Evolutionary conservation across 2,797 vertebrate genomes (phyloP), one percentile per base, ranked within the genome.

Genomic region (Coccyzus lansbergi): DNA sequence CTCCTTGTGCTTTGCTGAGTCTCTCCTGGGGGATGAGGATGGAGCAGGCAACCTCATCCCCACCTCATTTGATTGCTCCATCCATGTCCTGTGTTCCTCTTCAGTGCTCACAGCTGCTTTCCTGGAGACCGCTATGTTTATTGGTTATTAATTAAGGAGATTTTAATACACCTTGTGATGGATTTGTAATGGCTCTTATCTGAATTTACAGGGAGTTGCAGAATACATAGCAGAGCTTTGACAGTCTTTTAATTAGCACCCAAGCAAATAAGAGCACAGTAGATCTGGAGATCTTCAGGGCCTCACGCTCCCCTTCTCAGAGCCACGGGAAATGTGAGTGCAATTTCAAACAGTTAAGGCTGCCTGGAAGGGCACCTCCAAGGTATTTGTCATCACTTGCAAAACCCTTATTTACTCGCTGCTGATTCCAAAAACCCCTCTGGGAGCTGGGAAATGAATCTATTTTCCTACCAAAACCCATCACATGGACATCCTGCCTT

Each of bases 131-230:
- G 26, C 62, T 31, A n/a, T 9, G 33, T 67, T 68, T 40, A 56
- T 40, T 55, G 74, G 44, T 74, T 67, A 91, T 94, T 92, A 91
- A 90, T 85, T 67, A 80, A 79, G 67, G 56, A 48, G 58, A 83
- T 88, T 78, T 90, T 67, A 90, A 68, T 86, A 52, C 29, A 62
- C 60, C 64, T 79, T 56, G 42, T 83, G 94, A 92, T 67, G 88
- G 87, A 67, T 88, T 92, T 82, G 68, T 92, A 91, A 91, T 88
- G 63, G 82, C 51, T 88, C 51, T 96, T 86, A 79, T 93, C 92
- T 82, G 86, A 74, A 63, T 71, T 85, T 71, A 83, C 49, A 68
- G 91, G 71, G 75, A 87, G 40, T 22, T 86, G 67, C 67, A 79
- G 84, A 83, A 83, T 29, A 84, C 83, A 69, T 22, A 26, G 58